Evolutionary conservation across 2,797 vertebrate species (phyloP).

Genomic region (Tympanoctomys barrerae): DNA sequence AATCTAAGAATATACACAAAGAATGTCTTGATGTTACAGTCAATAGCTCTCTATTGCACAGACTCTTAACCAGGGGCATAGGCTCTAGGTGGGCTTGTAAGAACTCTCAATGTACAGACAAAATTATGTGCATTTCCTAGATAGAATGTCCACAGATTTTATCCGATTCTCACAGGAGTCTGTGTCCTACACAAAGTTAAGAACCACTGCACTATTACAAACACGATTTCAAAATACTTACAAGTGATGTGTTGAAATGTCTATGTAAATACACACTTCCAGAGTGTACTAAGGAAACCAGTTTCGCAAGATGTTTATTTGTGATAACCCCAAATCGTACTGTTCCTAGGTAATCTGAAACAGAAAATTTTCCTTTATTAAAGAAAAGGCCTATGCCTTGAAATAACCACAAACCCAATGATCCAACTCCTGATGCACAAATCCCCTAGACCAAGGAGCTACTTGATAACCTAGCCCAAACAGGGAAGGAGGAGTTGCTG

Average conservation of each 20-base stretch:
- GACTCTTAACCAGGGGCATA: background rate
- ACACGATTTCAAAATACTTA: constrained; percentile 87
- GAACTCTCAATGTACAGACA: background rate
- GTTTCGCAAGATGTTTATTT: constrained; percentile 91
- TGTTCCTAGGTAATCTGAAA: constrained; percentile 94
- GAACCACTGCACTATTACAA: constrained; percentile 79
- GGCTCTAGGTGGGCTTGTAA: background rate
- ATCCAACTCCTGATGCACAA: constrained; percentile 50
- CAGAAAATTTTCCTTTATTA: constrained; percentile 71
- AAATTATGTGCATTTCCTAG: constrained; percentile 40
- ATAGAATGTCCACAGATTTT: background rate
- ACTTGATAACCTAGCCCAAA: background rate
- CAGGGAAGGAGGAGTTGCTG: background rate
- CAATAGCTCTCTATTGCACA: background rate
- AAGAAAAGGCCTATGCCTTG: constrained; percentile 75
- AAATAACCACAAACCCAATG: constrained; percentile 69
- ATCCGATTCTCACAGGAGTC: constrained; percentile 56
- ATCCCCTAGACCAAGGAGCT: constrained; percentile 13
- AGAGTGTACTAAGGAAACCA: constrained; percentile 91
- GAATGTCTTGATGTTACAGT: constrained; percentile 22
- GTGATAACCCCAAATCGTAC: constrained; percentile 97
- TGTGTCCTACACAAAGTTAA: constrained; percentile 68
- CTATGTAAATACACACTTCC: constrained; percentile 95
- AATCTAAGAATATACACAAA: constrained; percentile 55
- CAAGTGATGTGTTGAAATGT: constrained; percentile 95